Evolutionary conservation across 2,113 vertebrate species (phyloP).

Genomic region (Probosciger aterrimus): DNA sequence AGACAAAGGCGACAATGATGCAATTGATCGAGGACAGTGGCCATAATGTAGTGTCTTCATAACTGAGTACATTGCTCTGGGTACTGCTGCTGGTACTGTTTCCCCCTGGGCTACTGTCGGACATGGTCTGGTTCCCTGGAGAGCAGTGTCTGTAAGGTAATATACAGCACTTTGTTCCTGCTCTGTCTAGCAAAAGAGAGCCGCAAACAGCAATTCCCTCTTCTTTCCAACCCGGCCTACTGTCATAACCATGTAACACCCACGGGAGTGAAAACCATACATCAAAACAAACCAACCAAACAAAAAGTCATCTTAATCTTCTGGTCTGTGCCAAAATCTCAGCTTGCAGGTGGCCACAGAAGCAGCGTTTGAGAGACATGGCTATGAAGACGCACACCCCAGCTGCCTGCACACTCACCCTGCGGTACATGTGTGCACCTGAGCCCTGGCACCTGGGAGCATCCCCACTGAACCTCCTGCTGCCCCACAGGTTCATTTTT

Average conservation of each 20-base stretch:
- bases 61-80: conserved; percentile 44
- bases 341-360: not conserved
- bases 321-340: not conserved
- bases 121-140: not conserved
- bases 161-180: not conserved
- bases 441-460: not conserved
- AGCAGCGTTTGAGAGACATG: not conserved
- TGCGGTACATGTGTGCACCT: not conserved
- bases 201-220: not conserved
- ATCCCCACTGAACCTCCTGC: rapidly evolving
- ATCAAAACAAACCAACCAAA: not conserved
- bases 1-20: conserved; percentile 64
- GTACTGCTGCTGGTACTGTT: not conserved
- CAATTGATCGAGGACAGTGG: conserved; percentile 61
- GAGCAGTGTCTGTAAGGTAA: conserved; percentile 56
- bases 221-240: not conserved
- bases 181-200: not conserved
- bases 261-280: not conserved
- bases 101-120: not conserved
- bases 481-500: not conserved
- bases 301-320: not conserved
- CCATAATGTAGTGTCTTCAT: conserved; percentile 65
- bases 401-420: rapidly evolving
- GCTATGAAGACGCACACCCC: too few relatives aligned
- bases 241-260: not conserved